These are phyloP conservation scores for Drosophila elegans DNA, from an alignment of 1,140 invertebrate species.

Conservation along the genomic window DNA sequence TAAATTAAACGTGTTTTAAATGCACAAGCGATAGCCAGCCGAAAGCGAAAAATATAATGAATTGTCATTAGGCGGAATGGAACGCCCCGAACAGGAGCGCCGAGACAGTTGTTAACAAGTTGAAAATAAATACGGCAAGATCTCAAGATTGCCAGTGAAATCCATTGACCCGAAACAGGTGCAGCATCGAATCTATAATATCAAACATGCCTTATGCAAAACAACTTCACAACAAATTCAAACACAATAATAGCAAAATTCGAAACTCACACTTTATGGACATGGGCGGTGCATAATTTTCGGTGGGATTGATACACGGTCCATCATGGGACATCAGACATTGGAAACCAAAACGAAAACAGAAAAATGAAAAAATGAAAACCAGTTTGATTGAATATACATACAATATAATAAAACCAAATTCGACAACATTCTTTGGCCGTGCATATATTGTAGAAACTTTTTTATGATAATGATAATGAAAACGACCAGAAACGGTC, in stretches of 20 bases:
- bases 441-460: slow-evolving; percentile 72
- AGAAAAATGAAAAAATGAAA: slow-evolving; percentile 49
- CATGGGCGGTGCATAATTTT: slow-evolving; percentile 56
- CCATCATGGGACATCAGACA: slow-evolving; percentile 24
- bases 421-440: slow-evolving; percentile 71
- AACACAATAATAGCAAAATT: slow-evolving; percentile 32
- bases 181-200: slow-evolving; percentile 36
- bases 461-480: slow-evolving; percentile 69
- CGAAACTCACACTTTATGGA: slow-evolving; percentile 41
- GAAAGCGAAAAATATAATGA: slow-evolving; percentile 52
- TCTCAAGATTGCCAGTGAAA: slow-evolving; percentile 22
- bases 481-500: slow-evolving; percentile 54
- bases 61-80: slow-evolving; percentile 46
- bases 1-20: slow-evolving; percentile 79
- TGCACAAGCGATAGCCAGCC: slow-evolving; percentile 55
- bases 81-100: slow-evolving; percentile 36
- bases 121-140: slow-evolving; percentile 32
- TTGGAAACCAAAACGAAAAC: slow-evolving; percentile 36
- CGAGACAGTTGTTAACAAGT: slow-evolving; percentile 44
- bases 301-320: slow-evolving; percentile 42
- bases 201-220: slow-evolving; percentile 17
- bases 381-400: slow-evolving; percentile 67
- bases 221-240: background rate
- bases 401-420: slow-evolving; percentile 70
- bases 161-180: slow-evolving; percentile 30